Evolutionary conservation across 2,888 invertebrate genomes (phyloP).

Genomic region (Amphipyra tragopoginis): DNA sequence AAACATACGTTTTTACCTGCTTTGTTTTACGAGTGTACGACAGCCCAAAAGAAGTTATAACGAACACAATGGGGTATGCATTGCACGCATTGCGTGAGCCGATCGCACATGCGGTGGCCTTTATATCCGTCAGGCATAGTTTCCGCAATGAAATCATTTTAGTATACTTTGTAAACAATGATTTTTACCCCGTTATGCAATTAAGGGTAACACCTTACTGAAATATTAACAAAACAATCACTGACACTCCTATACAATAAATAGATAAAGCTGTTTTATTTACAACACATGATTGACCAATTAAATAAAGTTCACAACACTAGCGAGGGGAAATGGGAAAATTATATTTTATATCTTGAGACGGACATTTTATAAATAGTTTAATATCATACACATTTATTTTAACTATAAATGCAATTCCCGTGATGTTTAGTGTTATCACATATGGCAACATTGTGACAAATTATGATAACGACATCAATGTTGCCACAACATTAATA

Average conservation of each 20-base stretch:
- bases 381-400: constrained; percentile 18
- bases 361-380: constrained; percentile 14
- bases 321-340: constrained; percentile 26
- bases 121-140: not conserved
- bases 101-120: not conserved
- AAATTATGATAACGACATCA: constrained; percentile 7
- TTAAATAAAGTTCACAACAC: constrained; percentile 50
- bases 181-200: constrained; percentile 24
- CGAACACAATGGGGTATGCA: not conserved
- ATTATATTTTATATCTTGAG: not conserved
- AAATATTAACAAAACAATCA: constrained; percentile 41
- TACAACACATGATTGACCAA: constrained; percentile 46
- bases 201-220: constrained; percentile 15
- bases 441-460: constrained; percentile 28
- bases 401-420: constrained; percentile 46
- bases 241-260: constrained; percentile 35
- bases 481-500: constrained; percentile 28
- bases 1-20: too few relatives aligned
- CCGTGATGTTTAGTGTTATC: constrained; percentile 31
- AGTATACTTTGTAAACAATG: constrained; percentile 17
- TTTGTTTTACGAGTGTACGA: too few relatives aligned
- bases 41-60: too few relatives aligned
- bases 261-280: constrained; percentile 39
- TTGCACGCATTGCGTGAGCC: not conserved
- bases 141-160: constrained; percentile 14